phyloP scores from a whole-genome alignment of 2,888 invertebrate species.

The Drosophila ochracea region DNA sequence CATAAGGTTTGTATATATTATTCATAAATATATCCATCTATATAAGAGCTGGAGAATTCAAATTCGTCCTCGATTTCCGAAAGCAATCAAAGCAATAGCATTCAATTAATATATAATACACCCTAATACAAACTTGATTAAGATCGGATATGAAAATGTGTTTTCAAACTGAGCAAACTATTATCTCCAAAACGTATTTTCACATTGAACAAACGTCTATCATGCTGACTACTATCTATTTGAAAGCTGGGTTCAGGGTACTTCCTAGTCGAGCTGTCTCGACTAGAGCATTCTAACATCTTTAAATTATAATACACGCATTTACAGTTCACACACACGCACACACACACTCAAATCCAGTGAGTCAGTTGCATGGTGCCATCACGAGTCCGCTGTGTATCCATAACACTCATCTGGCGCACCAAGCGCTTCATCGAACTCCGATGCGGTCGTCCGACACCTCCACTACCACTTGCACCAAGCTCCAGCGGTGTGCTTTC shows the following conservation, averaged over 20 bases:
- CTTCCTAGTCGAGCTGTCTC: neutral
- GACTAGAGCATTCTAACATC: neutral
- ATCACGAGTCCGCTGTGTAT: constrained; percentile 92
- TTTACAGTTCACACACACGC: neutral
- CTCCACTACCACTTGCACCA: constrained; percentile 21
- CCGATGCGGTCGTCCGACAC: constrained; percentile 77
- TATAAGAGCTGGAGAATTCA: neutral
- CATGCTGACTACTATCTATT: neutral
- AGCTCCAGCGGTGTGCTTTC: constrained; percentile 85
- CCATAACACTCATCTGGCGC: constrained; percentile 92
- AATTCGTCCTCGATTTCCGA: neutral
- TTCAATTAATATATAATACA: neutral
- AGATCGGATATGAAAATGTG: neutral
- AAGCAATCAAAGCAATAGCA: neutral
- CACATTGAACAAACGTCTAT: neutral
- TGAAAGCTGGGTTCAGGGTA: neutral
- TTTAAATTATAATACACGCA: constrained; percentile 5
- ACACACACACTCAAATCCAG: constrained; percentile 88
- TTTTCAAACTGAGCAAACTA: neutral
- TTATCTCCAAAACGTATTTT: neutral
- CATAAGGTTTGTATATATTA: neutral
- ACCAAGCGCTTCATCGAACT: constrained; percentile 90
- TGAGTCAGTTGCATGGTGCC: constrained; percentile 94
- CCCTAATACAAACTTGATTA: neutral
- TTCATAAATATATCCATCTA: neutral